phyloP scores from a whole-genome alignment of 53 echinoderm and acorn worm species.

The Crossaster papposus region DNA sequence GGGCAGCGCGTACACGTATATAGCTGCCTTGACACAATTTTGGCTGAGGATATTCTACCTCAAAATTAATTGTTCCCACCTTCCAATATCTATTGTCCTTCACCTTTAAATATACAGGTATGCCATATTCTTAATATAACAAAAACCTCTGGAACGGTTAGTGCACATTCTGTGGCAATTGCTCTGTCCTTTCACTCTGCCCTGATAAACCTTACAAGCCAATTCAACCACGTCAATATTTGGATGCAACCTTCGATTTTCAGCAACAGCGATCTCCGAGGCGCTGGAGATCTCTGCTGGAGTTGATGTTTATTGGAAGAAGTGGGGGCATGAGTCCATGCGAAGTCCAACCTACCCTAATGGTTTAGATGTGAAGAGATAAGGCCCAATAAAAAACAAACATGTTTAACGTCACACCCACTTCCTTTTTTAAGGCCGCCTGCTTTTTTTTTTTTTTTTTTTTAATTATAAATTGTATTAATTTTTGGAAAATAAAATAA shows the following conservation, averaged over 20 bases:
- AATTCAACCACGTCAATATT: constrained; percentile 6
- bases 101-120: not conserved
- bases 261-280: not conserved
- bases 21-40: too few relatives aligned
- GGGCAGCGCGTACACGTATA: too few relatives aligned
- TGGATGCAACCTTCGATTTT: constrained; percentile 13
- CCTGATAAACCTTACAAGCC: not conserved
- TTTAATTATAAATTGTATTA: too few relatives aligned
- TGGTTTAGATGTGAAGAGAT: not conserved
- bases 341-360: not conserved
- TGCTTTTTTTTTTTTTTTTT: too few relatives aligned
- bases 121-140: not conserved
- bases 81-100: not conserved
- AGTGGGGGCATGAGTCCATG: not conserved
- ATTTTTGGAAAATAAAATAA: too few relatives aligned
- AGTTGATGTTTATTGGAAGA: not conserved
- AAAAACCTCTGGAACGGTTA: not conserved
- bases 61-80: not conserved
- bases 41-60: too few relatives aligned
- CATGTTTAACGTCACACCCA: too few relatives aligned
- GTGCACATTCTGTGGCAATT: not conserved
- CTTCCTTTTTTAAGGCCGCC: too few relatives aligned
- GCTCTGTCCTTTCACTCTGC: not conserved
- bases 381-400: too few relatives aligned
- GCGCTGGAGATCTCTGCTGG: not conserved